A percentile compares a stretch with the other conserved stretches of the same genome.
These are phyloP conservation scores for Desmophyllum pertusum DNA, from an alignment of 92 coral and sea anemone species.

Conservation along the genomic window DNA sequence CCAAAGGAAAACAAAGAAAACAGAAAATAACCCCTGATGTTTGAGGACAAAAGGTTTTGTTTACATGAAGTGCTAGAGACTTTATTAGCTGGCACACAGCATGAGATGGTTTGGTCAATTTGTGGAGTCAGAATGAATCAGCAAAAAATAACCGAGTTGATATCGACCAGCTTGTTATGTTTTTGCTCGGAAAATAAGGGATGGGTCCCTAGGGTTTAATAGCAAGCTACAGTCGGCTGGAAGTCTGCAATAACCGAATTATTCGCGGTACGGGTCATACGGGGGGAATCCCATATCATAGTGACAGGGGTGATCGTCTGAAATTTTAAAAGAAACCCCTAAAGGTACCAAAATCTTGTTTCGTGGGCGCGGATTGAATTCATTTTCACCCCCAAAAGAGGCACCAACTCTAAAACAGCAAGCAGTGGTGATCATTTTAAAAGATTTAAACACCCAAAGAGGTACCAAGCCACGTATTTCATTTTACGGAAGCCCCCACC, in stretches of 20 bases:
- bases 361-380: no score
- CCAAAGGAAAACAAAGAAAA: not conserved
- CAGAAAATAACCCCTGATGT: not conserved
- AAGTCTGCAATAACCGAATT: not conserved
- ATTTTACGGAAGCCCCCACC: no score
- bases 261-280: not conserved
- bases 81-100: not conserved
- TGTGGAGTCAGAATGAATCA: constrained; percentile 8
- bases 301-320: no score
- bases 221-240: not conserved
- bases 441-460: no score
- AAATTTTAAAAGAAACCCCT: no score
- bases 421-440: no score
- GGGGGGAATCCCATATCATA: no score
- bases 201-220: no score
- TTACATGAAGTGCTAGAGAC: not conserved
- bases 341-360: no score
- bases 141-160: not conserved
- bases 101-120: not conserved
- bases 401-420: no score
- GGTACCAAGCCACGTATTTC: no score
- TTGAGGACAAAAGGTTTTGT: not conserved
- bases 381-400: no score
- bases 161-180: not conserved
- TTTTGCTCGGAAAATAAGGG: not conserved